Conservation (phyloP, 2,113 vertebrate genomes). For the Anolis sagrei region DNA sequence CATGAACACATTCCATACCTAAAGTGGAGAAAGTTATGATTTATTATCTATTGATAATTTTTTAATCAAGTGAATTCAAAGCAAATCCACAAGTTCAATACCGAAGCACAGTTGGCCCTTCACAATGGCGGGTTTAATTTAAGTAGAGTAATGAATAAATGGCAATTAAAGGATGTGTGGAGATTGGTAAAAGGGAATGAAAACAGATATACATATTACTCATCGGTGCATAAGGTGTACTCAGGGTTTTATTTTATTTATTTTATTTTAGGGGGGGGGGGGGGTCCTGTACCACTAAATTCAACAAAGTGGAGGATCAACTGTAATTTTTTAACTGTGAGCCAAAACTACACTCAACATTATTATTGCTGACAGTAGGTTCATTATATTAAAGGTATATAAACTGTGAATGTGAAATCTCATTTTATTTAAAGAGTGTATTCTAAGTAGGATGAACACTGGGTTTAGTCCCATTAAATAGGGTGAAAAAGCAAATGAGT, state of each 20-base stretch:
- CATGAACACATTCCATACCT: background rate
- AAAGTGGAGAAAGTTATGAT: slow-evolving; percentile 20
- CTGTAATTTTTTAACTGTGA: slow-evolving; percentile 19
- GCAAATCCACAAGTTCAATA: slow-evolving; percentile 10
- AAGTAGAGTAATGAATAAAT: too few relatives aligned
- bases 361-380: background rate
- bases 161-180: too few relatives aligned
- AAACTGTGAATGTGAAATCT: background rate
- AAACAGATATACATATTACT: too few relatives aligned
- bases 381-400: background rate
- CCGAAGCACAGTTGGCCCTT: too few relatives aligned
- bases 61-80: slow-evolving; percentile 13
- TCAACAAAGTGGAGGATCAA: too few relatives aligned
- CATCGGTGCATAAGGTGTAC: too few relatives aligned
- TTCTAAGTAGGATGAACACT: background rate
- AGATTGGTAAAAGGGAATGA: too few relatives aligned
- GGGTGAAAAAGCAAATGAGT: slow-evolving; percentile 51
- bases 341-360: background rate
- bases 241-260: too few relatives aligned
- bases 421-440: background rate
- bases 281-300: too few relatives aligned
- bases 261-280: too few relatives aligned
- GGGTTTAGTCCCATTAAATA: background rate
- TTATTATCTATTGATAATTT: slow-evolving; percentile 7
- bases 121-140: too few relatives aligned